Base-by-base conservation (phyloP, 2,113 vertebrate genomes). In the Speoplatyrhinus poulsoni region DNA sequence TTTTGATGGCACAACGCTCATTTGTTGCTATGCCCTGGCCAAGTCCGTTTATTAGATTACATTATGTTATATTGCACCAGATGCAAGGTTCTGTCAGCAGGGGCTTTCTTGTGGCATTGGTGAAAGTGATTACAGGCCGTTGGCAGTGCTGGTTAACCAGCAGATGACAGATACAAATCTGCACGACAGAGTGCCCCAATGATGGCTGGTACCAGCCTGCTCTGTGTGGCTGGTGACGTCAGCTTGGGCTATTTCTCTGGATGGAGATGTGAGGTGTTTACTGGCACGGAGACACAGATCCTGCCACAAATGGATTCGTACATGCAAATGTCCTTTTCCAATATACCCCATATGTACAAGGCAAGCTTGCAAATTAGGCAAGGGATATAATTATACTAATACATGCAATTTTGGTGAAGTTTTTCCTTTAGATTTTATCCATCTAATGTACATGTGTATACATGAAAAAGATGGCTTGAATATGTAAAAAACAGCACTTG, bases 121-220 rank as follows among this genome's bases (percentile, higher is more conserved):
- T 56, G 69, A 75, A 79, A 60, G 75, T 75, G 81, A 85, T 87
- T 78, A 87, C 62, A 88, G 77, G 48, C 72, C 62, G 75, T 82
- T 91, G 83, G 81, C 84, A 83, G 74, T 48, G 54, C 72, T 61
- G 65, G 60, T 72, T 70, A 74, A 82, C 70, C 73, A 76, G 64
- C 73, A 73, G 79, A 79, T 85, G 83, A 86, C 77, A 85, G 72
- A 86, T 82, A 85, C 55, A 77, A 87, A 85, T 77, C 65, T 7
- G 58, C 79, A 86, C 73, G 79, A 60, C 65, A 73, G 68, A 77
- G 60, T 70, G 75, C 80, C 76, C 67, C 67, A 60, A 75, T 67
- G 70, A 75, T 41, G 65, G 60, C 58, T 78, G 67, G 75, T 36
- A 32, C 67, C 54, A 11, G 65, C 61, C 58, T 81, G 26, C 26